phyloP scores from a whole-genome alignment of 2,888 invertebrate genomes.

The Phasia obesa region DNA sequence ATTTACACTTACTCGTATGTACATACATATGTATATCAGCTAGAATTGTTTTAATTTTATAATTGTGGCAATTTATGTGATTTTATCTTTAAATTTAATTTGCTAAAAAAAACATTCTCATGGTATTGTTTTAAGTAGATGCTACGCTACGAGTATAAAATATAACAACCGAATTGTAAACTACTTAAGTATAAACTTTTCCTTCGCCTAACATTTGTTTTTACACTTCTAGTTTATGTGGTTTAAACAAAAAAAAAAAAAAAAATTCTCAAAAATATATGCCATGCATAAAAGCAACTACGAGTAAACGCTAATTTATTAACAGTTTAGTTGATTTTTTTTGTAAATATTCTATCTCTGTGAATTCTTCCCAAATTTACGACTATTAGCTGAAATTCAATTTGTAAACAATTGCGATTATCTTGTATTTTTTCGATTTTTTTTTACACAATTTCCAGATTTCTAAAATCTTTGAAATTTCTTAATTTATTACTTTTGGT shows the following conservation, averaged over 20 bases:
- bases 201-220: slow-evolving; percentile 16
- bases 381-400: slow-evolving; percentile 53
- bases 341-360: slow-evolving; percentile 38
- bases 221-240: slow-evolving; percentile 4
- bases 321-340: slow-evolving; percentile 12
- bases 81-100: slow-evolving; percentile 33
- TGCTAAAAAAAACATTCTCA: not conserved
- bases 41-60: slow-evolving; percentile 30
- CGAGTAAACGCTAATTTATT: slow-evolving; percentile 42
- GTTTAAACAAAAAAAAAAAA: slow-evolving; percentile 39
- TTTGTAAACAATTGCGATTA: slow-evolving; percentile 64
- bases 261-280: slow-evolving; percentile 20
- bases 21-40: too few relatives aligned
- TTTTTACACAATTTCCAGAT: slow-evolving; percentile 52
- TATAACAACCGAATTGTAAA: slow-evolving; percentile 24
- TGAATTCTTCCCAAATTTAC: slow-evolving; percentile 43
- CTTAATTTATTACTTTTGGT: slow-evolving; percentile 12
- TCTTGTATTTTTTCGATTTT: slow-evolving; percentile 9
- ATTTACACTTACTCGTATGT: not conserved
- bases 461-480: slow-evolving; percentile 1
- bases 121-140: slow-evolving; percentile 3
- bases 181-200: slow-evolving; percentile 29
- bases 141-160: too few relatives aligned
- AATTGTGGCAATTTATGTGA: slow-evolving; percentile 48
- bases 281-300: slow-evolving; percentile 1